Evolutionary conservation across 2,888 invertebrate species (phyloP).

Genomic region (Deilephila elpenor): DNA sequence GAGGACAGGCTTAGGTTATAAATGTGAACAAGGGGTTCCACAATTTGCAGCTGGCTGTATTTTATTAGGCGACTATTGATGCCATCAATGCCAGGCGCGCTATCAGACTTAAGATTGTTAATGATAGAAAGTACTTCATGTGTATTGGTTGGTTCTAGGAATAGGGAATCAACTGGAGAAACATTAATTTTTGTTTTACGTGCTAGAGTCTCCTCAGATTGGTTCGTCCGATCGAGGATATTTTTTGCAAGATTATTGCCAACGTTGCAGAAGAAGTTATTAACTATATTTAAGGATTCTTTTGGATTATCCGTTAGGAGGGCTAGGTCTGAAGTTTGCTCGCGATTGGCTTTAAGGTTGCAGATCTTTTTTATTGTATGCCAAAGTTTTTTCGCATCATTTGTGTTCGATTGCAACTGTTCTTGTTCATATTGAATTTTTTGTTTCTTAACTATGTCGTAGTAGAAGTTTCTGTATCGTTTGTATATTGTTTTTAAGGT

Average conservation of each 20-base stretch:
- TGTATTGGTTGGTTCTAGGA: neutral
- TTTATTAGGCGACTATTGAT: neutral
- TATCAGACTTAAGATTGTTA: neutral
- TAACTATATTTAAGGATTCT: too few relatives aligned
- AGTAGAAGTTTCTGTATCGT: neutral
- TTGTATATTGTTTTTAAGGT: neutral
- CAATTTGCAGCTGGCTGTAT: neutral
- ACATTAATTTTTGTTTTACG: too few relatives aligned
- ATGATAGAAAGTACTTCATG: neutral
- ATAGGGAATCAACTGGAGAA: neutral
- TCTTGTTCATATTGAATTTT: neutral
- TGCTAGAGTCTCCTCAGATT: too few relatives aligned
- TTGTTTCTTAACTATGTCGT: neutral
- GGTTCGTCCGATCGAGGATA: too few relatives aligned
- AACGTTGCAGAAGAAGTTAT: too few relatives aligned
- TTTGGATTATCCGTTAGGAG: too few relatives aligned
- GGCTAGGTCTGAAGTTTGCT: too few relatives aligned
- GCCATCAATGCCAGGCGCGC: neutral
- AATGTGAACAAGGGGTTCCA: neutral
- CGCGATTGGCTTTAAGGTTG: too few relatives aligned
- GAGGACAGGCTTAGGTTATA: too few relatives aligned
- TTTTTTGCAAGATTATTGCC: too few relatives aligned
- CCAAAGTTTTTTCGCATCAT: neutral
- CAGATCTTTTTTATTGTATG: neutral
- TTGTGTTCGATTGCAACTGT: neutral